Conservation (phyloP, 1,140 invertebrate genomes). For the Diorhabda carinulata region DNA sequence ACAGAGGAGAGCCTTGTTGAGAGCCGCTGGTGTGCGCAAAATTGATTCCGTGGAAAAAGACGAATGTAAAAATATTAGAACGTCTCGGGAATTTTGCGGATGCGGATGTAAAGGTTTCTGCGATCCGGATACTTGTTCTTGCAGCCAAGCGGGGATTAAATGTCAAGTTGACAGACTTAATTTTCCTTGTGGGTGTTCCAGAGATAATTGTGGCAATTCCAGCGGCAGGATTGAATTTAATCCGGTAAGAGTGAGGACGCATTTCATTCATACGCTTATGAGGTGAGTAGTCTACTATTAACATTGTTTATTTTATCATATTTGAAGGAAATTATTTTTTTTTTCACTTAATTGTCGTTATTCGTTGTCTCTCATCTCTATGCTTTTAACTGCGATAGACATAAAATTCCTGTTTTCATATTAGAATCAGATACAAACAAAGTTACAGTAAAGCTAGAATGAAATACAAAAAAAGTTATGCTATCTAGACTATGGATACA, state of each 20-base stretch:
- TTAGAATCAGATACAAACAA: too few species aligned
- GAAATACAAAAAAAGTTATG: too few species aligned
- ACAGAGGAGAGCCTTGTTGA: slow-evolving; percentile 79
- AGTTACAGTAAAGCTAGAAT: too few species aligned
- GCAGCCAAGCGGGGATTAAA: slow-evolving; percentile 91
- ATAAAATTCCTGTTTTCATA: too few species aligned
- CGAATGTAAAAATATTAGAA: slow-evolving; percentile 87
- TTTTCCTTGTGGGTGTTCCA: slow-evolving; percentile 94
- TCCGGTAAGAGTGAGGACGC: slow-evolving; percentile 90
- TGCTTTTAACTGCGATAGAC: too few species aligned
- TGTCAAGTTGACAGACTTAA: slow-evolving; percentile 85
- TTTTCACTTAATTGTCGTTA: too few species aligned
- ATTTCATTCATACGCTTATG: slow-evolving; percentile 97
- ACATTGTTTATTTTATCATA: too few species aligned
- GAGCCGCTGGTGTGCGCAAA: slow-evolving; percentile 86
- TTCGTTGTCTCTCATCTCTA: too few species aligned
- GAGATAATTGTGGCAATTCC: slow-evolving; percentile 90
- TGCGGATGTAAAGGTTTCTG: slow-evolving; percentile 93
- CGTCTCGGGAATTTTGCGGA: slow-evolving; percentile 90
- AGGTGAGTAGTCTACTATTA: slow-evolving; percentile 44
- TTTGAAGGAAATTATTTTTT: too few species aligned
- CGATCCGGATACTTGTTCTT: slow-evolving; percentile 92
- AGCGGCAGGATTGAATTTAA: slow-evolving; percentile 95
- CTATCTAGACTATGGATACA: too few species aligned
- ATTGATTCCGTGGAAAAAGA: slow-evolving; percentile 93